phyloP scores from a whole-genome alignment of 1,140 invertebrate genomes.

The Macrostomum lignano region DNA sequence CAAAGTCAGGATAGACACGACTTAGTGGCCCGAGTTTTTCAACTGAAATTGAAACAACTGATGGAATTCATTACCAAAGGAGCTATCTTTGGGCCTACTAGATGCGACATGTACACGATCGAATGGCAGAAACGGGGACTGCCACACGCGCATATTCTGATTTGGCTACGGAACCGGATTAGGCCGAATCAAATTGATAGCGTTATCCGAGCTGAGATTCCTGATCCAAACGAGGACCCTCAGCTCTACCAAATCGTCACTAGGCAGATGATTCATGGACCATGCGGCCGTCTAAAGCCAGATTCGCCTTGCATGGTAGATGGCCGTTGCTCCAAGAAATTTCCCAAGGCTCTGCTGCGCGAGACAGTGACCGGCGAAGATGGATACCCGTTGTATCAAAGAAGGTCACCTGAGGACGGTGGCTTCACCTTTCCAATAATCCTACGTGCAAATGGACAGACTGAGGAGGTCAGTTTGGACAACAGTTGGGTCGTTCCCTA shows the following conservation, averaged over 20 bases:
- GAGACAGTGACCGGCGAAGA: conserved; percentile 21
- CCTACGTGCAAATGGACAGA: conserved; percentile 1
- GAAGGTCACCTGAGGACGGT: conserved; percentile 9
- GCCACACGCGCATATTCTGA: conserved; percentile 30
- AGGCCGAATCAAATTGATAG: conserved; percentile 8
- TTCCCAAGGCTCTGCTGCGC: conserved; percentile 13
- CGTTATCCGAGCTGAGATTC: conserved; percentile 9
- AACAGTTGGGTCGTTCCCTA: conserved; percentile 11
- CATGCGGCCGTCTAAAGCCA: conserved; percentile 10
- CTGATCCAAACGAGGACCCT: conserved; percentile 5
- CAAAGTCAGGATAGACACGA: conserved; percentile 20
- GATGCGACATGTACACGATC: conserved; percentile 24
- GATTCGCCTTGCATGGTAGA: conserved; percentile 13
- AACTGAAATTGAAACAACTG: conserved; percentile 27
- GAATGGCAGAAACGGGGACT: conserved; percentile 33
- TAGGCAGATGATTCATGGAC: conserved; percentile 11
- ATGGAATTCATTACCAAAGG: conserved; percentile 22
- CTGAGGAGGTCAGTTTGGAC: conserved; percentile 7
- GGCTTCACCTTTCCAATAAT: not conserved
- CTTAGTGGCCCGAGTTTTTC: conserved; percentile 28
- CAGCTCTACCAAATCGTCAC: conserved; percentile 8
- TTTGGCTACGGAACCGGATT: conserved; percentile 17
- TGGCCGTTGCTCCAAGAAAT: conserved; percentile 27
- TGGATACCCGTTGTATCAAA: conserved; percentile 24
- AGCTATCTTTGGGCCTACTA: conserved; percentile 15